Percentiles rank a stretch among this genome's conserved stretches.
Evolutionary conservation across 2,797 vertebrate species (phyloP).

Genomic region (Channa striata): DNA sequence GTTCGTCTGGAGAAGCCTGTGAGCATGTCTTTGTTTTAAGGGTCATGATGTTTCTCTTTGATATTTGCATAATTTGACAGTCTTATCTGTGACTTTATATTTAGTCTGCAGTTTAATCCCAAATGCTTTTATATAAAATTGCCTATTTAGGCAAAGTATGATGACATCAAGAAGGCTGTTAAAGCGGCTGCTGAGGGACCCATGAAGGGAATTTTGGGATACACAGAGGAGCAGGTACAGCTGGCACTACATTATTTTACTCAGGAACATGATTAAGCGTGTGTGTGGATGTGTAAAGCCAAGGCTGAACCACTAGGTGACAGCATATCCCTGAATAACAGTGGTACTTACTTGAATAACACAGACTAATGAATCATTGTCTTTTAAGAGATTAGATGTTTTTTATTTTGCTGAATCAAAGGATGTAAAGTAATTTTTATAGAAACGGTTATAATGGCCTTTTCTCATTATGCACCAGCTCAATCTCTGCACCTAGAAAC

Average conservation of each 20-base stretch:
- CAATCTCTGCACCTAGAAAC: background rate
- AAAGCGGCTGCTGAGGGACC: constrained; percentile 91
- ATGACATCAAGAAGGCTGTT: constrained; percentile 92
- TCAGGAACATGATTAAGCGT: too few species aligned
- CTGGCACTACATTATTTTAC: too few species aligned
- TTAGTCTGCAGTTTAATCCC: background rate
- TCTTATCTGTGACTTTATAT: too few species aligned
- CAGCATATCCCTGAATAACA: constrained; percentile 15
- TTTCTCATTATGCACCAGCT: too few species aligned
- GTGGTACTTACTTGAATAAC: background rate
- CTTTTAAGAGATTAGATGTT: too few species aligned
- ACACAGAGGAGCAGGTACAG: constrained; percentile 90
- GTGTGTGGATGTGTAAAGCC: background rate
- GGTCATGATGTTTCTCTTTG: too few species aligned
- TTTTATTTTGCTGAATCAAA: too few species aligned
- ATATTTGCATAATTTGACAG: too few species aligned
- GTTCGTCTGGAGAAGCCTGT: constrained; percentile 92
- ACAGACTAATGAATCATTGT: too few species aligned
- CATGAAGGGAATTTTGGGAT: constrained; percentile 92
- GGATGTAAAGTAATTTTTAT: too few species aligned
- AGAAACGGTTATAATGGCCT: too few species aligned
- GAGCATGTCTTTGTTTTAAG: constrained; percentile 52
- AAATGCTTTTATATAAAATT: background rate
- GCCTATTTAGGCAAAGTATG: constrained; percentile 88
- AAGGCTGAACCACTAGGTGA: constrained; percentile 28